Percentiles rank a stretch among this genome's conserved stretches.
Conservation (phyloP, 2,888 invertebrate genomes). For the Drosophila birchii region DNA sequence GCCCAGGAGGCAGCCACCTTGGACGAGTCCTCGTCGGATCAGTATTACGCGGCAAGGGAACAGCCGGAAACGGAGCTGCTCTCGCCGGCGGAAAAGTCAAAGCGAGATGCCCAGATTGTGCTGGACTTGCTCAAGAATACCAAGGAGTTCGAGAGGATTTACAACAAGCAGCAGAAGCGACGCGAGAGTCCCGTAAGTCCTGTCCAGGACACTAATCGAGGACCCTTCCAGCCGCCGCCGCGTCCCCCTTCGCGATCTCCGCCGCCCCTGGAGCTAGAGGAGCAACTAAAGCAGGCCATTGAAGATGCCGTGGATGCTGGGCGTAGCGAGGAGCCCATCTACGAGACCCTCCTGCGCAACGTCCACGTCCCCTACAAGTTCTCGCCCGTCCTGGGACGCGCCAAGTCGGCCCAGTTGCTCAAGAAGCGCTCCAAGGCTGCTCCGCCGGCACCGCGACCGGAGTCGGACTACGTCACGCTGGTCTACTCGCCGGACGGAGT, state of each 20-base stretch:
- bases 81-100: slow-evolving; percentile 88
- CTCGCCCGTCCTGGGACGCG: slow-evolving; percentile 83
- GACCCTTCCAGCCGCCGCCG: slow-evolving; percentile 80
- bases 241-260: slow-evolving; percentile 83
- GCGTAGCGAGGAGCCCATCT: slow-evolving; percentile 81
- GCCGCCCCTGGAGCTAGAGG: slow-evolving; percentile 81
- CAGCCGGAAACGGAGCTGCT: slow-evolving; percentile 36
- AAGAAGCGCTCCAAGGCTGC: slow-evolving; percentile 65
- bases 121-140: slow-evolving; percentile 93
- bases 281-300: slow-evolving; percentile 23
- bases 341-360: slow-evolving; percentile 83
- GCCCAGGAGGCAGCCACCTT: slow-evolving; percentile 62
- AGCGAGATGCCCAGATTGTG: slow-evolving; percentile 87
- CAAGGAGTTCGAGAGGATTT: slow-evolving; percentile 91
- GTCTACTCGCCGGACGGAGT: slow-evolving; percentile 82
- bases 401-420: slow-evolving; percentile 81
- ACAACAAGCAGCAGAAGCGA: slow-evolving; percentile 89
- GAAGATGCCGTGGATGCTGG: slow-evolving; percentile 22
- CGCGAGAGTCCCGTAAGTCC: slow-evolving; percentile 72
- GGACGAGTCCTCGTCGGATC: slow-evolving; percentile 41
- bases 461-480: slow-evolving; percentile 84
- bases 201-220: slow-evolving; percentile 35
- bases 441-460: slow-evolving; percentile 73
- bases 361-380: slow-evolving; percentile 85
- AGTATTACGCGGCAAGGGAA: slow-evolving; percentile 38